Percentiles rank a stretch among this genome's conserved stretches.
phyloP scores from a whole-genome alignment of 2,888 invertebrate species.

The Pachliopta kotzebuea region DNA sequence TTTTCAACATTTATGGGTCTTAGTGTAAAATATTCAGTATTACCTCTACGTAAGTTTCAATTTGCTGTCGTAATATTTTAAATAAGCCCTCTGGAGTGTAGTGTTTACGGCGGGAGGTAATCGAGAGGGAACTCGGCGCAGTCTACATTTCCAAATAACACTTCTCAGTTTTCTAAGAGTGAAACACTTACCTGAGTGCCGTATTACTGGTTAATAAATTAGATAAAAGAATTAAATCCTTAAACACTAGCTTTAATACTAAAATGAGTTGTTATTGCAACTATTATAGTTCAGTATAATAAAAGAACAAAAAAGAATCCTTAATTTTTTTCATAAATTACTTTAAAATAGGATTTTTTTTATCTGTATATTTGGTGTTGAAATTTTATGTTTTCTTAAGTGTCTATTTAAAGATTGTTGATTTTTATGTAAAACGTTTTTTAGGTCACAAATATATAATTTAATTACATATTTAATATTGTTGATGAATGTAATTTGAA shows the following conservation, averaged over 20 bases:
- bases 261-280: neutral
- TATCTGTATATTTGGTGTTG: too few species aligned
- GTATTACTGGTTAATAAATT: neutral
- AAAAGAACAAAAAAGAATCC: too few species aligned
- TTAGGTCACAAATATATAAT: too few species aligned
- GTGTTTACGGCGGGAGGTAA: constrained; percentile 48
- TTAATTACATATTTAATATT: neutral
- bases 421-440: too few species aligned
- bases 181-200: neutral
- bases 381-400: too few species aligned
- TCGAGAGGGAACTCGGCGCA: constrained; percentile 44
- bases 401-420: too few species aligned
- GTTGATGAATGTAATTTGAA: neutral
- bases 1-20: constrained; percentile 1
- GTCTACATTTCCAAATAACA: constrained; percentile 35
- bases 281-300: neutral
- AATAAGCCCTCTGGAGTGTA: constrained; percentile 30
- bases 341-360: too few species aligned
- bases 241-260: too few species aligned
- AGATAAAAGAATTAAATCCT: neutral
- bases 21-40: constrained; percentile 22
- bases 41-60: constrained; percentile 38
- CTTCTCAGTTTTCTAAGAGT: constrained; percentile 12
- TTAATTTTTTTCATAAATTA: too few species aligned
- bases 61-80: constrained; percentile 33